These are phyloP conservation scores for Epinotia nisella DNA, from an alignment of 2,888 invertebrate genomes.

Conservation along the genomic window DNA sequence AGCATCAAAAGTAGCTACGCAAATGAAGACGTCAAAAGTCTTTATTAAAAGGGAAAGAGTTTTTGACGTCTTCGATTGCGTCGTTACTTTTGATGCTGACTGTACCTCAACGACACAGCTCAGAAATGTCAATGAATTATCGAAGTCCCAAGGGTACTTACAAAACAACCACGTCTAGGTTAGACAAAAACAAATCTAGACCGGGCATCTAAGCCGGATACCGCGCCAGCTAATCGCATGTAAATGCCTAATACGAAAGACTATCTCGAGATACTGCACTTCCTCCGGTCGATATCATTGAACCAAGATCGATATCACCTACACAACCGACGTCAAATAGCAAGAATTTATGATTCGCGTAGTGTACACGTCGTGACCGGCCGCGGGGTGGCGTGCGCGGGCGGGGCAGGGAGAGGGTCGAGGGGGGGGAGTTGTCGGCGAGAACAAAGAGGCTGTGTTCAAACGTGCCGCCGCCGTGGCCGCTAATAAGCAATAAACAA, in stretches of 20 bases:
- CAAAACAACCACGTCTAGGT: conserved; percentile 1
- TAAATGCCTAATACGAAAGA: conserved; percentile 36
- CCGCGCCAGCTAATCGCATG: conserved; percentile 23
- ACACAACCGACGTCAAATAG: conserved; percentile 80
- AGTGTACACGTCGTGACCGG: conserved; percentile 75
- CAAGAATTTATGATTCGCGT: conserved; percentile 82
- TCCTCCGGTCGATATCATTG: conserved; percentile 75
- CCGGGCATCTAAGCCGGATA: conserved; percentile 41
- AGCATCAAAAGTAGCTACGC: too few relatives aligned
- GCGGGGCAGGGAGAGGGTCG: conserved; percentile 51
- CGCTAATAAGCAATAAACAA: conserved; percentile 85
- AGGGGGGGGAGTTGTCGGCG: conserved; percentile 68
- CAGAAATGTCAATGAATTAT: background rate
- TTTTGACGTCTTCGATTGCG: too few relatives aligned
- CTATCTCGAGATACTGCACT: conserved; percentile 59
- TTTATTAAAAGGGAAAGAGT: too few relatives aligned
- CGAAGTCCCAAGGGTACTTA: background rate
- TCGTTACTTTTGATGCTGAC: too few relatives aligned
- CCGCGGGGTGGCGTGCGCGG: conserved; percentile 56
- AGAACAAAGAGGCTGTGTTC: conserved; percentile 81
- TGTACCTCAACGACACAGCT: too few relatives aligned
- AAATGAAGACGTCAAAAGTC: too few relatives aligned
- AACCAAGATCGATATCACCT: conserved; percentile 78
- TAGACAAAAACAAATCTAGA: conserved; percentile 31
- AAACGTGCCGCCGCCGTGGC: conserved; percentile 79